phyloP scores from a whole-genome alignment of 2,888 invertebrate species.

The Pegoplata infirma region DNA sequence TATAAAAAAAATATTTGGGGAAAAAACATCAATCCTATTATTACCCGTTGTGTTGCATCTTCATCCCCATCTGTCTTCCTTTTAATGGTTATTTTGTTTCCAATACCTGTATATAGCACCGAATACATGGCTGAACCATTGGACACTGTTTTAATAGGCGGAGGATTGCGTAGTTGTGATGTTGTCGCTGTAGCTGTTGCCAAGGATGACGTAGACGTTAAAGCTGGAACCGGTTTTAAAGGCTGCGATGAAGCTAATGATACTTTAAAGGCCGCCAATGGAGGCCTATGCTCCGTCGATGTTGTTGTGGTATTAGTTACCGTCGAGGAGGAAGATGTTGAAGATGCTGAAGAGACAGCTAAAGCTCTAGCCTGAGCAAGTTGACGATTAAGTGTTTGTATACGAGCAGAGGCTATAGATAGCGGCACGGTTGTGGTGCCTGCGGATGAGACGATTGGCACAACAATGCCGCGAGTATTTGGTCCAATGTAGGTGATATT shows the following conservation, averaged over 20 bases:
- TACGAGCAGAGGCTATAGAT: slow-evolving; percentile 65
- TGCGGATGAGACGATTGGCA: slow-evolving; percentile 62
- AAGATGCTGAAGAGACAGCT: slow-evolving; percentile 41
- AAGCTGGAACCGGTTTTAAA: slow-evolving; percentile 9
- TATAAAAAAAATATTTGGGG: not conserved
- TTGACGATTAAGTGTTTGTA: slow-evolving; percentile 65
- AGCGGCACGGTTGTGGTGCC: slow-evolving; percentile 63
- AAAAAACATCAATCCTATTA: no score
- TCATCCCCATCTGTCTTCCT: slow-evolving; percentile 84
- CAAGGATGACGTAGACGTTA: slow-evolving; percentile 23
- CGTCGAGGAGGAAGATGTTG: slow-evolving; percentile 12
- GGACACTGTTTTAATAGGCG: slow-evolving; percentile 77
- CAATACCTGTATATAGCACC: slow-evolving; percentile 88
- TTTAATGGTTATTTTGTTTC: slow-evolving; percentile 91
- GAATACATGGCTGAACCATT: slow-evolving; percentile 85
- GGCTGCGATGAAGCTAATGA: slow-evolving; percentile 39
- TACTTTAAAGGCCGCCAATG: slow-evolving; percentile 55
- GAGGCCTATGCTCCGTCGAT: slow-evolving; percentile 27
- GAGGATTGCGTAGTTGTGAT: slow-evolving; percentile 68
- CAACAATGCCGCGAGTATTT: slow-evolving; percentile 60
- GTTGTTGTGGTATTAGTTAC: slow-evolving; percentile 7
- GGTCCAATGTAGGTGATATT: slow-evolving; percentile 63
- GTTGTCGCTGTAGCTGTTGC: slow-evolving; percentile 59
- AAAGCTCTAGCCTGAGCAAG: slow-evolving; percentile 60
- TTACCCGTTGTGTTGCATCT: slow-evolving; percentile 74